Evolutionary conservation across 2,113 vertebrate species (phyloP).

Genomic region (Heptranchias perlo): DNA sequence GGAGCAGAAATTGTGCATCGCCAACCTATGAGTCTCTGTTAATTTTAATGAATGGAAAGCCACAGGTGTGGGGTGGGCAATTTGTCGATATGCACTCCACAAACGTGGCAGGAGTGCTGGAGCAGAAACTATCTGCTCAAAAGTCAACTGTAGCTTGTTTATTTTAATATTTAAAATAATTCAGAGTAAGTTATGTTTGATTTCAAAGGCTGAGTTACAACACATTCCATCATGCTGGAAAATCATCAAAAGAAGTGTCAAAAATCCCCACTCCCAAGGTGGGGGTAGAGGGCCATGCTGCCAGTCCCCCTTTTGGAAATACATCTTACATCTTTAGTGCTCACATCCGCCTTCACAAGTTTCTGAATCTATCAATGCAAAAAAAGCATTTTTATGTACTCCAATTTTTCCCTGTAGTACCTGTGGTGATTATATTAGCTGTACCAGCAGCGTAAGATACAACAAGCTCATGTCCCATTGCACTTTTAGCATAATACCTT

Average conservation of each 20-base stretch:
- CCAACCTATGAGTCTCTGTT: neutral
- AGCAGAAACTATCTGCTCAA: neutral
- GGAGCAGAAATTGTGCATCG: neutral
- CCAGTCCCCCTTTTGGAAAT: neutral
- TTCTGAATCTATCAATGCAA: neutral
- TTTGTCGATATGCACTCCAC: neutral
- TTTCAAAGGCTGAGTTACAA: neutral
- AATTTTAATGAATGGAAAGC: neutral
- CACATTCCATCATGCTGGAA: neutral
- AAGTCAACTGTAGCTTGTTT: neutral
- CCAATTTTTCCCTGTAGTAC: neutral
- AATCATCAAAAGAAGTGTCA: neutral
- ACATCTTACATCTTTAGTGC: neutral
- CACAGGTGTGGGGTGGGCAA: neutral
- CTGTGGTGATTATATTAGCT: neutral
- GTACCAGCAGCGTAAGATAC: neutral
- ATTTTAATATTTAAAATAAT: slow-evolving; percentile 26
- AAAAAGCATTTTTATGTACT: neutral
- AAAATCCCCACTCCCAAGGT: neutral
- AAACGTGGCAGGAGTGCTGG: neutral
- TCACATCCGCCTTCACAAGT: neutral
- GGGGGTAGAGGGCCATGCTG: neutral
- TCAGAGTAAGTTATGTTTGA: neutral
- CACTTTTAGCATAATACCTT: neutral
- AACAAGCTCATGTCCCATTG: neutral